Evolutionary conservation across 2,113 vertebrate genomes (phyloP), one percentile per base, ranked within the genome.

Genomic region (Ursus arctos): DNA sequence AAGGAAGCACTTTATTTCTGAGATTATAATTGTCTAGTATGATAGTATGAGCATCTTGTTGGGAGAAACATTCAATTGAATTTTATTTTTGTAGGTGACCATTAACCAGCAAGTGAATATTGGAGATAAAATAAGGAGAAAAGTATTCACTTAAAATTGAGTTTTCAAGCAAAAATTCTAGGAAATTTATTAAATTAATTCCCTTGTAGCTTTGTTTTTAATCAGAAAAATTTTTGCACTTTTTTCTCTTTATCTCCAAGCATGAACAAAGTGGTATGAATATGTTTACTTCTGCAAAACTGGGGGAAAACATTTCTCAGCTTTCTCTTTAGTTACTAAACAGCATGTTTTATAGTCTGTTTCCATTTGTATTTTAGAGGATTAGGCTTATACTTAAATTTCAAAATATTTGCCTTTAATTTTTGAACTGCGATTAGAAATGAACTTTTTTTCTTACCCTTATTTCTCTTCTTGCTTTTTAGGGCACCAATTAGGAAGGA

Each of bases 401-500:
- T 98, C 82, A 89, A 97, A 74, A 95, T 28, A 77, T 95, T 98
- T 92, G 95, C 91, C 88, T 98, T 97, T 98, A 96, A 98, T 98
- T 98, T 97, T 95, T 98, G 97, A 98, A 97, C 95, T 96, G 91
- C 97, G 98, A 97, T 98, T 99, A 99, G 95, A 98, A 96, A 83
- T 69, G 97, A 98, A 98, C 88, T 96, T 98, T 97, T 95, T 97
- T 96, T 74, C 92, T 97, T 98, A 79, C 55, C 93, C 96, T 79
- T 83, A 84, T 81, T 97, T 98, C 69, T 63, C 65, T 94, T 94
- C 69, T 93, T 98, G 96, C 69, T 88, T 98, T 98, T 97, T 97
- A 97, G 95, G 97, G 97, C 96, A 98, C 97, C 97, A 99, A 99
- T 98, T 99, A 98, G 94, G 97, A 98, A 96, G 80, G 89, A 40